phyloP scores from a whole-genome alignment of 1,140 invertebrate species.

The Triops cancriformis region DNA sequence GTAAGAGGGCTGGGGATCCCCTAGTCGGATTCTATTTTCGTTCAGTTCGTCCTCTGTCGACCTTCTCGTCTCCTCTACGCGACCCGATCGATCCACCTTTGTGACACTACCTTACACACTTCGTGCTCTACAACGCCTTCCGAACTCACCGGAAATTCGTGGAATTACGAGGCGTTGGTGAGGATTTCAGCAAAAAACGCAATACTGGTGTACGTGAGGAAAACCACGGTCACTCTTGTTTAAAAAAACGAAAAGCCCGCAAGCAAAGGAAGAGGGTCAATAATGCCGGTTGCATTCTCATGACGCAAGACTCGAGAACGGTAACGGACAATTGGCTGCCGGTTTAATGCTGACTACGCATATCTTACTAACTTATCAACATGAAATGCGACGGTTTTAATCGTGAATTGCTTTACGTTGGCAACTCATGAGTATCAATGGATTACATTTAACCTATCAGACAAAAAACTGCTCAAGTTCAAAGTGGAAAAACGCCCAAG shows the following conservation, averaged over 20 bases:
- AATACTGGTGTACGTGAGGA: neutral
- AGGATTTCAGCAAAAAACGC: neutral
- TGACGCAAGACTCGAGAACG: neutral
- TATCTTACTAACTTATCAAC: too few relatives aligned
- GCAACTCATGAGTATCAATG: too few relatives aligned
- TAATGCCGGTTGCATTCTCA: neutral
- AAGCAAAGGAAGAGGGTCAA: neutral
- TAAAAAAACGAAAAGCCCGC: neutral
- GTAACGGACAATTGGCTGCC: too few relatives aligned
- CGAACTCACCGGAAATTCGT: neutral
- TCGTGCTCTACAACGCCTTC: neutral
- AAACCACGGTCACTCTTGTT: neutral
- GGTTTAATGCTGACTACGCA: too few relatives aligned
- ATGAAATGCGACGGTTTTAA: too few relatives aligned
- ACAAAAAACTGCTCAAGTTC: too few relatives aligned
- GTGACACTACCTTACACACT: neutral
- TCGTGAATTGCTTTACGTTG: too few relatives aligned
- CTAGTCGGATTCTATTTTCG: neutral
- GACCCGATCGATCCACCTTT: neutral
- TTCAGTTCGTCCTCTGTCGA: neutral
- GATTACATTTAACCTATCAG: too few relatives aligned
- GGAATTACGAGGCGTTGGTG: neutral
- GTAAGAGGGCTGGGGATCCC: neutral
- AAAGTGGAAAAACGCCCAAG: neutral
- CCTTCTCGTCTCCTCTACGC: neutral